Evolutionary conservation across 2,113 vertebrate genomes (phyloP).

Genomic region (Nothobranchius furzeri): DNA sequence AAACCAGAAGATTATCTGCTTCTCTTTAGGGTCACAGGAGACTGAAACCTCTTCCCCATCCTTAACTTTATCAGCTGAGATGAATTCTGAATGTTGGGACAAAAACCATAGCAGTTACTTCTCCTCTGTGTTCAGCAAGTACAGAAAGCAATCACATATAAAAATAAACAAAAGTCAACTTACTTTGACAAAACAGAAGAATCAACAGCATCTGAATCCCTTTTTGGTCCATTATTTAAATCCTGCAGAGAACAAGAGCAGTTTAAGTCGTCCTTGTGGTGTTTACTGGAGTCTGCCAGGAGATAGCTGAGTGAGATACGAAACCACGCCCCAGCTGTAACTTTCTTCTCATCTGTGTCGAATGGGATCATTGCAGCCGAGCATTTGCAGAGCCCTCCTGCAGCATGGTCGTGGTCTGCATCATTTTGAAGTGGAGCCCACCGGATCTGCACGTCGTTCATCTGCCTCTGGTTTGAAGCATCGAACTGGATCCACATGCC

Average conservation of each 20-base stretch:
- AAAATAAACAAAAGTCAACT: slow-evolving; percentile 19
- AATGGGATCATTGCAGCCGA: slow-evolving; percentile 65
- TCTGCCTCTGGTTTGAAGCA: slow-evolving; percentile 22
- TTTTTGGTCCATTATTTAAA: slow-evolving; percentile 53
- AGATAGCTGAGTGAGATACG: slow-evolving; percentile 33
- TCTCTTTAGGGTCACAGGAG: rapidly evolving
- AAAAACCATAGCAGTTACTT: not conserved
- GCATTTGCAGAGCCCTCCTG: slow-evolving; percentile 62
- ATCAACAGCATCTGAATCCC: slow-evolving; percentile 52
- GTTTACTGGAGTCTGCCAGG: slow-evolving; percentile 12
- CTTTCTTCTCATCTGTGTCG: slow-evolving; percentile 37
- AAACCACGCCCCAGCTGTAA: slow-evolving; percentile 56
- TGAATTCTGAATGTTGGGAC: slow-evolving; percentile 14
- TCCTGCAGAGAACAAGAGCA: slow-evolving; percentile 2
- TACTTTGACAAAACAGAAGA: slow-evolving; percentile 48
- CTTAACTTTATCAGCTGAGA: rapidly evolving
- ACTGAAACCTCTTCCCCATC: rapidly evolving
- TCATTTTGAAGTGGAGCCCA: slow-evolving; percentile 56
- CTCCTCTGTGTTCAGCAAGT: too few relatives aligned
- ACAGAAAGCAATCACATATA: not conserved
- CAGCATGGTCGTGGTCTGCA: slow-evolving; percentile 60
- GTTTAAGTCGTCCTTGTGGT: slow-evolving; percentile 7
- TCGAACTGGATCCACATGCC: slow-evolving; percentile 15
- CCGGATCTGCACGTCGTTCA: slow-evolving; percentile 39
- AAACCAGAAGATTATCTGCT: slow-evolving; percentile 39